Conservation (phyloP, 2,797 vertebrate species). For the Lagodon rhomboides region DNA sequence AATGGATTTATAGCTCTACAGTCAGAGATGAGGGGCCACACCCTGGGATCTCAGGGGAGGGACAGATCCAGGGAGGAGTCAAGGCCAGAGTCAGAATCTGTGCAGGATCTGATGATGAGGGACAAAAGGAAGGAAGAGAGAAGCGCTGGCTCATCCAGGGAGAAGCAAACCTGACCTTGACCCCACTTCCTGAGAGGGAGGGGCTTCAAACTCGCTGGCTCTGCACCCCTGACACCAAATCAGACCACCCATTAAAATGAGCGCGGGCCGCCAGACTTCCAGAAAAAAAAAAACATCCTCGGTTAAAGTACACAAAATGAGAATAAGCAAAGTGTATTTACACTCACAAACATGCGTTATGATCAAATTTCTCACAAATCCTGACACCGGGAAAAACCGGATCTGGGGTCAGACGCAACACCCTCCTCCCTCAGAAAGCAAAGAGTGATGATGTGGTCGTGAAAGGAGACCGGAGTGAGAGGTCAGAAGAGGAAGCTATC, state of each 20-base stretch:
- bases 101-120: conserved; percentile 42
- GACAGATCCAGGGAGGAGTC: conserved; percentile 41
- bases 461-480: conserved; percentile 23
- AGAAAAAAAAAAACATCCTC: background rate
- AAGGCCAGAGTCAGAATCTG: conserved; percentile 33
- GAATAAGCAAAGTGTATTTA: conserved; percentile 41
- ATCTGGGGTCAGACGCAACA: conserved; percentile 35
- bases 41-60: conserved; percentile 32
- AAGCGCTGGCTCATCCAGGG: conserved; percentile 62
- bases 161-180: conserved; percentile 58
- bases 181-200: conserved; percentile 53
- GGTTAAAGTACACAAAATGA: conserved; percentile 26
- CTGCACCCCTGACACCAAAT: conserved; percentile 30
- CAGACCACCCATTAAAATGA: conserved; percentile 49
- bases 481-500: conserved; percentile 65
- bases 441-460: conserved; percentile 13
- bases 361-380: conserved; percentile 38
- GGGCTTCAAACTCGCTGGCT: conserved; percentile 32
- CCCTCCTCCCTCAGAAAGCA: conserved; percentile 25
- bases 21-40: conserved; percentile 33
- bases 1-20: conserved; percentile 28
- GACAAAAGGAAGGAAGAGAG: conserved; percentile 67
- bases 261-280: conserved; percentile 7
- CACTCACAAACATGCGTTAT: conserved; percentile 24
- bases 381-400: conserved; percentile 1